Percentiles rank a stretch among this genome's conserved stretches.
Conservation (phyloP, 2,797 vertebrate genomes). For the Chaunax sp. region DNA sequence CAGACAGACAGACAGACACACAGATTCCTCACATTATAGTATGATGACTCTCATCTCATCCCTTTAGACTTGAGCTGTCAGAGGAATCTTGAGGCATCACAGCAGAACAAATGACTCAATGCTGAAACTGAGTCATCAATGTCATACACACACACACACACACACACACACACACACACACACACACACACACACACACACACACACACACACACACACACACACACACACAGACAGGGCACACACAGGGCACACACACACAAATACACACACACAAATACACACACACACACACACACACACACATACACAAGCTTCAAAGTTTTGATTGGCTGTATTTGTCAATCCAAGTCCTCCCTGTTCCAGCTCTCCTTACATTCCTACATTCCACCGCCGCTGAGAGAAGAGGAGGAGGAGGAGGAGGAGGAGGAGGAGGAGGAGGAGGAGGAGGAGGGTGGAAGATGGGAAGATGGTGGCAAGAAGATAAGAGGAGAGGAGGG, state of each 20-base stretch:
- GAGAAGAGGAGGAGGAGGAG: background rate
- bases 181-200: background rate
- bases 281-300: too few species aligned
- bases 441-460: background rate
- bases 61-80: background rate
- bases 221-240: too few species aligned
- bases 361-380: slow-evolving; percentile 32
- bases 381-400: slow-evolving; percentile 25
- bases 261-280: too few species aligned
- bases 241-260: too few species aligned
- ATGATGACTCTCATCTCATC: too few species aligned
- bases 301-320: background rate
- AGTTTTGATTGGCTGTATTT: slow-evolving; percentile 2
- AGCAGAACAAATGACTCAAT: slow-evolving; percentile 12
- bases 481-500: background rate
- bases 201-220: too few species aligned
- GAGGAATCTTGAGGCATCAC: background rate
- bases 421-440: background rate
- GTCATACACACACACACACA: background rate
- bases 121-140: background rate
- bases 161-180: background rate
- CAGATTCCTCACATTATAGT: too few species aligned
- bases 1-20: too few species aligned
- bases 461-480: background rate
- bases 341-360: slow-evolving; percentile 20